Base-by-base conservation (phyloP, 2,888 invertebrate species). In the Lamproptera curius region DNA sequence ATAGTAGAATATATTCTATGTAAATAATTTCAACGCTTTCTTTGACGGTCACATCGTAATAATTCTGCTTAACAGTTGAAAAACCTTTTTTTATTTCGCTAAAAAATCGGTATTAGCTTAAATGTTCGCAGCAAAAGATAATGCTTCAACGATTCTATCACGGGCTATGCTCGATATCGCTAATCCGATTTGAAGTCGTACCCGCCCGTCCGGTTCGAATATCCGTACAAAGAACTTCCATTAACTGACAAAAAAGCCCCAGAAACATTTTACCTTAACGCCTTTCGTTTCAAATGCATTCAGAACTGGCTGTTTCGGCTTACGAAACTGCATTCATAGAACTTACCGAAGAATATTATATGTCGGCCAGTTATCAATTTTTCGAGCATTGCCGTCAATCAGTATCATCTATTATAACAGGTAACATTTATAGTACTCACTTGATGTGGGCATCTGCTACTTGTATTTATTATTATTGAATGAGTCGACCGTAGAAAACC, bases 191-290 rank as follows among this genome's bases (percentile, higher is more conserved):
- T 65, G 69, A 74, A 79, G 73, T 77, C 73, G 71, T 63, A 64
- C 71, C 60, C 62, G 73, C 63, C 66, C 76, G 74, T 68, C 72
- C 78, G 69, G 69, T 75, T 70, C 72, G 74, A 81, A 77, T 75
- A 75, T 74, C 70, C 73, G 78, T 76, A 85, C 84, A 85, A 86
- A 85, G 85, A 87, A 80, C 77, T 84, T 86, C 86, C 85, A 86
- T 86, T 86, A 84, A 74, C 78, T 73, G 75, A 69, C 73, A 81
- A 79, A 73, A 82, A 85, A 76, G 62, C 63, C 65, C 71, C 67
- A 65, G 64, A 67, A 74, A 64, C 62, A 61, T 65, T 68, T 66
- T 61, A 63, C 67, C 67, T 67, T 68, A 58, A 62, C 62, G 55
- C 65, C 59, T 62, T 57, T 53, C 52, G 52, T 53, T 58, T 54